Evolutionary conservation across 2,888 invertebrate species (phyloP).

Genomic region (Pristionchus entomophagus): DNA sequence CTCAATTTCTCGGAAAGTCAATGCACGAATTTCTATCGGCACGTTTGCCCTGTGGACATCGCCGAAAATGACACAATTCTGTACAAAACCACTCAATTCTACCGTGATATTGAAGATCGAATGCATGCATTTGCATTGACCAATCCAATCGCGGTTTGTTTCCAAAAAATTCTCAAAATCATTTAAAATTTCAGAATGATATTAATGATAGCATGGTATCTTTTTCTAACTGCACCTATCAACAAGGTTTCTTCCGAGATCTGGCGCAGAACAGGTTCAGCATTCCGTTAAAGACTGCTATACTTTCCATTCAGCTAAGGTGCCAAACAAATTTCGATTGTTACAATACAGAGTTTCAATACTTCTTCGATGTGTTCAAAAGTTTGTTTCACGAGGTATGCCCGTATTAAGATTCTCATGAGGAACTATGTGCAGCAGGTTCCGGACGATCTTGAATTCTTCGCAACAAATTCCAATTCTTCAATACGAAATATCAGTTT

Average conservation of each 20-base stretch:
- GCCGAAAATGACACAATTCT: slow-evolving; percentile 14
- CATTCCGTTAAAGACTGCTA: background rate
- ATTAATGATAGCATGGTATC: background rate
- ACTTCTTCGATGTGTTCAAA: slow-evolving; percentile 7
- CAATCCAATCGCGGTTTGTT: slow-evolving; percentile 28
- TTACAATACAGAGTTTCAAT: background rate
- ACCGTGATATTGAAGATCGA: background rate
- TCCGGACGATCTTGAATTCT: slow-evolving; percentile 16
- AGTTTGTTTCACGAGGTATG: background rate
- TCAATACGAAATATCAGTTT: slow-evolving; percentile 10
- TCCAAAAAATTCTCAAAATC: background rate
- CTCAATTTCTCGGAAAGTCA: slow-evolving; percentile 30
- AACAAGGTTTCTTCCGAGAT: background rate
- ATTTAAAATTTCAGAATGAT: background rate
- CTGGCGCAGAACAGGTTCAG: background rate
- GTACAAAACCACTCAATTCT: slow-evolving; percentile 6
- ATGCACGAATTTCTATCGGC: slow-evolving; percentile 47
- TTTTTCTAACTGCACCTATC: background rate
- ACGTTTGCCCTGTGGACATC: slow-evolving; percentile 41
- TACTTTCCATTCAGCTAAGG: slow-evolving; percentile 14
- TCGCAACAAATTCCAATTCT: background rate
- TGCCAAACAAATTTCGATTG: background rate
- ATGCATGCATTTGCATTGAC: background rate
- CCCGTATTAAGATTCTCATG: background rate
- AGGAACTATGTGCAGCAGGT: background rate